Evolutionary conservation across 2,797 vertebrate genomes (phyloP).

Genomic region (Chlorospingus semifuscus): DNA sequence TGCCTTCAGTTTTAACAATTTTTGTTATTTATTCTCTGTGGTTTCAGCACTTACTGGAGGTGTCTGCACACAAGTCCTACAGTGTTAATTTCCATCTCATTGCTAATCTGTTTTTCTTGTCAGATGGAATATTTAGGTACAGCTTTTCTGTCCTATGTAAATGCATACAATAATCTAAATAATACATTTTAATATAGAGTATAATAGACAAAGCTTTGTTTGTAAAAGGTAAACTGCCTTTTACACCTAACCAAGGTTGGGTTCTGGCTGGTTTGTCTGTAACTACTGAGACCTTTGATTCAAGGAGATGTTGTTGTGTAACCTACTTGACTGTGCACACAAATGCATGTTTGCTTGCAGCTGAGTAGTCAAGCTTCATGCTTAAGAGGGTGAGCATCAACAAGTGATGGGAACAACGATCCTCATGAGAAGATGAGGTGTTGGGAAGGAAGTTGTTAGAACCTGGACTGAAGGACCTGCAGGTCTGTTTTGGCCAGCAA

Average conservation of each 20-base stretch:
- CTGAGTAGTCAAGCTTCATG: conserved; percentile 26
- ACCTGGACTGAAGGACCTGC: conserved; percentile 9
- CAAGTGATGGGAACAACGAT: neutral
- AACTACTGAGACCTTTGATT: neutral
- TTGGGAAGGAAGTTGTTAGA: conserved; percentile 1
- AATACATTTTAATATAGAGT: neutral
- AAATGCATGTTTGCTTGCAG: conserved; percentile 32
- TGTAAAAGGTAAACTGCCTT: neutral
- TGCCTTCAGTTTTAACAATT: neutral
- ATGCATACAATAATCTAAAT: neutral
- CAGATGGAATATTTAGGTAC: conserved; percentile 16
- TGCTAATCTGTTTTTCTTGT: neutral
- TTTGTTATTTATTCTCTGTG: neutral
- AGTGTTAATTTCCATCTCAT: neutral
- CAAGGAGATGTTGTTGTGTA: neutral
- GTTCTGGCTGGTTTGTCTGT: neutral
- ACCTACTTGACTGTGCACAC: neutral
- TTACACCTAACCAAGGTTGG: neutral
- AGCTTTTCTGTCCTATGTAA: neutral
- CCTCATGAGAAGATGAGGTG: conserved; percentile 30
- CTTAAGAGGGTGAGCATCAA: conserved; percentile 20
- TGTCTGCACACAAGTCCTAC: neutral
- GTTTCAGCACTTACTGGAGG: neutral
- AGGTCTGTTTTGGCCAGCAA: conserved; percentile 18
- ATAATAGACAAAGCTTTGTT: neutral